A percentile compares a stretch with the other conserved stretches of the same genome.
These are phyloP conservation scores for Noturus placidus DNA, from an alignment of 2,113 vertebrate genomes.

Conservation along the genomic window DNA sequence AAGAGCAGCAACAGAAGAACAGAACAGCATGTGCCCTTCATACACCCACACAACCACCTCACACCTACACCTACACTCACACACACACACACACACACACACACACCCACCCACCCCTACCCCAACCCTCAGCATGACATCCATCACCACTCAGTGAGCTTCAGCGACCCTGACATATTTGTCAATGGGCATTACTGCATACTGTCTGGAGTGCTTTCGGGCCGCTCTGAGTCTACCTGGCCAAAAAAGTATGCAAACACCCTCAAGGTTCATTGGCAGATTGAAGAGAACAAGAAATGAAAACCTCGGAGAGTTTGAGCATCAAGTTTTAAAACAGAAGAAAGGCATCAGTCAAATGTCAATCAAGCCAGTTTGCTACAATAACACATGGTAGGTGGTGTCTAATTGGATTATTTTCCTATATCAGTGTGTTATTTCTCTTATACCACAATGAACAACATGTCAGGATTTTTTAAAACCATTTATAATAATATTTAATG, in stretches of 20 bases:
- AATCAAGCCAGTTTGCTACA: background rate
- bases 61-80: constrained; percentile 11
- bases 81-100: background rate
- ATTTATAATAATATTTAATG: background rate
- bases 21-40: background rate
- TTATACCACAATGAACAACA: background rate
- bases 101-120: constrained; percentile 10
- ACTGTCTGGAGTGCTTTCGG: constrained; percentile 69
- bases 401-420: background rate
- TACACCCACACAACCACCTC: constrained; percentile 38
- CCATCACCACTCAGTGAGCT: constrained; percentile 74
- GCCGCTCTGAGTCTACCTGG: constrained; percentile 68
- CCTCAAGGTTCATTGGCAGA: constrained; percentile 11
- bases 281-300: constrained; percentile 29
- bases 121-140: constrained; percentile 70
- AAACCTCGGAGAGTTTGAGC: background rate
- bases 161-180: constrained; percentile 77
- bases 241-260: constrained; percentile 3
- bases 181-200: constrained; percentile 80
- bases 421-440: background rate
- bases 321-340: background rate
- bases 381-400: background rate
- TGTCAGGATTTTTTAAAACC: background rate
- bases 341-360: background rate
- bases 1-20: background rate